Base-by-base conservation (phyloP, 2,888 invertebrate species). In the Agrotis exclamationis region DNA sequence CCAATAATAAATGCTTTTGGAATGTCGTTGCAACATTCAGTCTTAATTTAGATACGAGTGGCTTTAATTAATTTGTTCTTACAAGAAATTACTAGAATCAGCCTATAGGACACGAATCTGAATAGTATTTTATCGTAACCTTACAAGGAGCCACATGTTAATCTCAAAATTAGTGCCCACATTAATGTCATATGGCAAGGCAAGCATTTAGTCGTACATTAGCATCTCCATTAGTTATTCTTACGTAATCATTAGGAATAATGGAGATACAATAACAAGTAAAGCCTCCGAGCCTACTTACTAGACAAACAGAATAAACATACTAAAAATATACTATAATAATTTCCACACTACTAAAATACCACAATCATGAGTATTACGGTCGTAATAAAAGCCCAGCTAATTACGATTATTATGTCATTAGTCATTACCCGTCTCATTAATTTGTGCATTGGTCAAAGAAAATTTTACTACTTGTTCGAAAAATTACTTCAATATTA, bases 11-110 rank as follows among this genome's bases (percentile, higher is more conserved):
- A 93, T 91, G 92, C 92, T 80, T 79, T 67, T 83, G 93, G 93
- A 93, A 93, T 93, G 93, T 90, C 63, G 69, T 86, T 78, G 71
- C 77, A 89, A 79, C 85, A 88, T 86, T 89, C 90, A 92, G 90
- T 91, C 90, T 79, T 69, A 47, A 69, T 74, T 66, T 28, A 44
- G 51, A 39, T 54, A 47, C 13, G 2, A 62, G 44, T 1, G 7
- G 39, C 50, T 62, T 53, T 44, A 33, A 24, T 63, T 7, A 33
- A 47, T 56, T 60, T 59, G 24, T 77, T 47, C 50, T 59, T 48
- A 28, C 4, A 58, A 45, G 4, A 69, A 45, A 54, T 3, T 54
- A 24, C 9, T 53, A 62, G 9, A 60, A 50, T 45, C 11, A 33
- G 2, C 18, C 20, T 45, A 24, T 54, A 54, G 50, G 20, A 66